phyloP scores from a whole-genome alignment of 2,888 invertebrate genomes.

The Agrotis ipsilon region DNA sequence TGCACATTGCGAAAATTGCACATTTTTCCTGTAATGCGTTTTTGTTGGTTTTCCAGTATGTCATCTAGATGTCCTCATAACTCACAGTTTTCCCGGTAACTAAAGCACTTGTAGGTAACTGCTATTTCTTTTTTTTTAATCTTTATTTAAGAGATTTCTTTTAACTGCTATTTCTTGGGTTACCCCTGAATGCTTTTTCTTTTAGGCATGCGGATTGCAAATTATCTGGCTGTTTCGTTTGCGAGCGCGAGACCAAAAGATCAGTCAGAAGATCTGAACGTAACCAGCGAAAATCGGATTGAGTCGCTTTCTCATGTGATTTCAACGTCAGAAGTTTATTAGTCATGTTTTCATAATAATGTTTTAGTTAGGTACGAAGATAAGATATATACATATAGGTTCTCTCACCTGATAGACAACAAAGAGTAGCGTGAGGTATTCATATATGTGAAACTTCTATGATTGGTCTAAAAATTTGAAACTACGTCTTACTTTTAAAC shows the following conservation, averaged over 20 bases:
- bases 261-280: neutral
- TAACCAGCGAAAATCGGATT: constrained; percentile 6
- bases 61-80: neutral
- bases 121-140: neutral
- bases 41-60: neutral
- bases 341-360: neutral
- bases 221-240: too few relatives aligned
- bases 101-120: neutral
- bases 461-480: neutral
- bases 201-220: neutral
- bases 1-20: constrained; percentile 23
- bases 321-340: constrained; percentile 9
- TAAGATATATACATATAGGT: neutral
- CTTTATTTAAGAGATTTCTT: too few relatives aligned
- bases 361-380: neutral
- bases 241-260: too few relatives aligned
- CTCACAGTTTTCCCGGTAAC: constrained; percentile 10
- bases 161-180: constrained; percentile 21
- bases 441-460: neutral
- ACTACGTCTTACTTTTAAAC: neutral
- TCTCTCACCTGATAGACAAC: neutral
- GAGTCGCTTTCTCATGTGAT: constrained; percentile 17
- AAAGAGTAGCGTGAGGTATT: neutral
- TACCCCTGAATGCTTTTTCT: constrained; percentile 12
- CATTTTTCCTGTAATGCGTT: constrained; percentile 38